These are phyloP conservation scores for Nesoenas mayeri DNA, from an alignment of 2,113 vertebrate species.

Conservation along the genomic window DNA sequence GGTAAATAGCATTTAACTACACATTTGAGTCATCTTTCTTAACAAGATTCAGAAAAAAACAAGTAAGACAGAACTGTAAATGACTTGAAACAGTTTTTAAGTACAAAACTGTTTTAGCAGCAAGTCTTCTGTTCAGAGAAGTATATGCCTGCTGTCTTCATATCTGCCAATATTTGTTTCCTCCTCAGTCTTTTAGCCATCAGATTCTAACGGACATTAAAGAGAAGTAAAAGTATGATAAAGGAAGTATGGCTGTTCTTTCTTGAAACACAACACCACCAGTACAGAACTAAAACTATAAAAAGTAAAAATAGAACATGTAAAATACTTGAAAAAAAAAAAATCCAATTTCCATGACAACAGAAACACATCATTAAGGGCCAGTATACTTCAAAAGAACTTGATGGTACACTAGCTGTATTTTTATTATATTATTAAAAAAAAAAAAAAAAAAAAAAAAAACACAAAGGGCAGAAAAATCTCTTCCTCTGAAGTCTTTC, in stretches of 20 bases:
- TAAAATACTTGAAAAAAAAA: slow-evolving; percentile 56
- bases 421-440: neutral
- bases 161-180: neutral
- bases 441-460: neutral
- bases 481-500: neutral
- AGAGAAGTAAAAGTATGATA: slow-evolving; percentile 19
- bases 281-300: slow-evolving; percentile 68
- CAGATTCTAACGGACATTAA: neutral
- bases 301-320: slow-evolving; percentile 71
- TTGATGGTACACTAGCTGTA: neutral
- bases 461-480: neutral
- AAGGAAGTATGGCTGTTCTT: slow-evolving; percentile 25
- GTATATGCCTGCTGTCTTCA: neutral
- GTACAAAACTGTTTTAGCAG: neutral
- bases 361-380: slow-evolving; percentile 67
- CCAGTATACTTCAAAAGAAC: slow-evolving; percentile 43
- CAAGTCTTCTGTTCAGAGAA: neutral
- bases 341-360: slow-evolving; percentile 78
- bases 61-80: neutral
- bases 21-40: neutral
- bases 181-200: neutral
- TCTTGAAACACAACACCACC: slow-evolving; percentile 28
- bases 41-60: neutral
- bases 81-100: neutral
- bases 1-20: neutral